phyloP scores from a whole-genome alignment of 2,797 vertebrate genomes.

The Schizothorax lantsangensis region DNA sequence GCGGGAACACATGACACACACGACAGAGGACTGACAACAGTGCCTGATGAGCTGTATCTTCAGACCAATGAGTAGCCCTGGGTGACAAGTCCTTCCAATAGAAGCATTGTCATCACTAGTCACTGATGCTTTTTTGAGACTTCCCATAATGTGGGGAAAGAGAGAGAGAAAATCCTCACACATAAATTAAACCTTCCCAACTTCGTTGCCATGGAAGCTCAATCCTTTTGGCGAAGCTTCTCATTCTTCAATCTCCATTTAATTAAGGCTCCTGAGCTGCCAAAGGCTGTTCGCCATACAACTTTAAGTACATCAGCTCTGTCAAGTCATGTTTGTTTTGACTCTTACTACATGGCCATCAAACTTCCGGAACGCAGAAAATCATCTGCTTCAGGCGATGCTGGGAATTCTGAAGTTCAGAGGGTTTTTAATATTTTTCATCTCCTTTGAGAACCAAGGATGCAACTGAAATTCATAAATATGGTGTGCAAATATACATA shows the following conservation, averaged over 20 bases:
- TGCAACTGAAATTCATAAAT: neutral
- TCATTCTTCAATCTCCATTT: constrained; percentile 70
- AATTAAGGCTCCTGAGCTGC: constrained; percentile 75
- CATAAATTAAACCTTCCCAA: constrained; percentile 64
- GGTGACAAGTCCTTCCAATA: constrained; percentile 27
- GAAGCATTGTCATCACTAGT: constrained; percentile 30
- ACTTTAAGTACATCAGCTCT: constrained; percentile 59
- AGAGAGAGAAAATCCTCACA: constrained; percentile 8
- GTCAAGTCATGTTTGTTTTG: constrained; percentile 71
- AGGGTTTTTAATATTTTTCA: constrained; percentile 7
- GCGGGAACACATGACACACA: no score
- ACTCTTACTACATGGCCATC: constrained; percentile 42
- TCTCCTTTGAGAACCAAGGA: neutral
- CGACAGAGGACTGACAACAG: neutral
- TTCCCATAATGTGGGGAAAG: constrained; percentile 5
- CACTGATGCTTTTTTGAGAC: constrained; percentile 28
- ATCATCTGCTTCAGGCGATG: constrained; percentile 5
- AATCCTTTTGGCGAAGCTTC: constrained; percentile 49
- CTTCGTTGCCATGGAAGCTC: constrained; percentile 74
- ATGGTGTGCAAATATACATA: neutral
- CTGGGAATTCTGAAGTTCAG: neutral
- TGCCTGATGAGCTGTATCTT: constrained; percentile 33
- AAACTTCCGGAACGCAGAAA: neutral
- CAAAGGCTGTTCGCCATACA: constrained; percentile 67
- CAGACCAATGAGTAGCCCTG: constrained; percentile 31